phyloP scores from a whole-genome alignment of 2,113 vertebrate species.

The Macrotus californicus region DNA sequence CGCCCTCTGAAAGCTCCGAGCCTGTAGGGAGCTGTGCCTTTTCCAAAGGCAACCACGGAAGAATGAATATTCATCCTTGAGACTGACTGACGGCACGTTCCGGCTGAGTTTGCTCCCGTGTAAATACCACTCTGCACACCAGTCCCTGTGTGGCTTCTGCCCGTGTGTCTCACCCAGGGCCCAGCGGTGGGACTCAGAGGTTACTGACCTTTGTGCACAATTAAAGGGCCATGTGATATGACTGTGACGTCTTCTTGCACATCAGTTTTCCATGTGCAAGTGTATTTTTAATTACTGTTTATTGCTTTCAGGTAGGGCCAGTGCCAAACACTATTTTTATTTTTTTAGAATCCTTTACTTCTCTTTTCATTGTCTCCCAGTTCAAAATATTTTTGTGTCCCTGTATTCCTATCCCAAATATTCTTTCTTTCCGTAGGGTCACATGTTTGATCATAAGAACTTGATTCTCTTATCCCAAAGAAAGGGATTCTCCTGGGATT shows the following conservation, averaged over 20 bases:
- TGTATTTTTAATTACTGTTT: not conserved
- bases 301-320: not conserved
- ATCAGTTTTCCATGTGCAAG: not conserved
- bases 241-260: not conserved
- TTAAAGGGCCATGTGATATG: not conserved
- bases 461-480: not conserved
- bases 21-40: not conserved
- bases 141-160: not conserved
- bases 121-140: constrained; percentile 8
- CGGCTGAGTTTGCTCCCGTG: not conserved
- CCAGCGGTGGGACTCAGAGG: not conserved
- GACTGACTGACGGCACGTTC: not conserved
- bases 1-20: not conserved
- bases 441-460: not conserved
- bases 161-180: not conserved
- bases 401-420: not conserved
- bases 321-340: not conserved
- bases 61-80: constrained; percentile 42
- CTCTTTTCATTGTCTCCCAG: not conserved
- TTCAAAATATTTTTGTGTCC: not conserved
- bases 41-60: not conserved
- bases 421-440: not conserved
- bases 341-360: not conserved
- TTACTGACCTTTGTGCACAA: not conserved
- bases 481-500: not conserved